Evolutionary conservation across 2,113 vertebrate species (phyloP).

Genomic region (Cromileptes altivelis): DNA sequence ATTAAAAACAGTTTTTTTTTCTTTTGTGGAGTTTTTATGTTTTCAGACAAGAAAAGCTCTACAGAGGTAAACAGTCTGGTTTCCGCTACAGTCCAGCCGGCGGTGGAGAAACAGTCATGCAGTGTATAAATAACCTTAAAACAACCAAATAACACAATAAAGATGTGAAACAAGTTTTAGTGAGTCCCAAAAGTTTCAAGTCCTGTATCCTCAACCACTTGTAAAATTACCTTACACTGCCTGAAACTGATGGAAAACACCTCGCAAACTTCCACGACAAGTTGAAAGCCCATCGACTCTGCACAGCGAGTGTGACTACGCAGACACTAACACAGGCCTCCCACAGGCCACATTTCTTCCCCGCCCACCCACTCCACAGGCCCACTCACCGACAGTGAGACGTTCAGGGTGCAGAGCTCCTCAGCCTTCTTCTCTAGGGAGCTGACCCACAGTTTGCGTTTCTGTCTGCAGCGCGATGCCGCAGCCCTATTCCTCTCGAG

Average conservation of each 20-base stretch:
- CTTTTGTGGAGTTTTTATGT: neutral
- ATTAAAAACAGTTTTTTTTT: neutral
- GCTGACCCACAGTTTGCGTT: constrained; percentile 95
- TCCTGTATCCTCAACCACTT: constrained; percentile 4
- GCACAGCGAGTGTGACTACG: neutral
- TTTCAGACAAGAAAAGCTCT: neutral
- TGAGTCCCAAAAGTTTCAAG: neutral
- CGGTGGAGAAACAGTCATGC: constrained; percentile 1
- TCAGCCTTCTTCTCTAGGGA: constrained; percentile 97
- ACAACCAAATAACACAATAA: constrained; percentile 15
- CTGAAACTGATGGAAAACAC: constrained; percentile 24
- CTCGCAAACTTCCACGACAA: constrained; percentile 26
- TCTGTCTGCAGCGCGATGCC: constrained; percentile 96
- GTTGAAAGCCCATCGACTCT: constrained; percentile 9
- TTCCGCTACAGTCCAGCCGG: neutral
- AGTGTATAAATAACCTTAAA: constrained; percentile 29
- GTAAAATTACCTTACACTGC: constrained; percentile 1
- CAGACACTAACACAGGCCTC: constrained; percentile 4
- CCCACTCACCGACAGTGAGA: constrained; percentile 94
- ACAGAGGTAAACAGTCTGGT: neutral
- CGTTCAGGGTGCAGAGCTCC: constrained; percentile 93
- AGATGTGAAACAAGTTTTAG: constrained; percentile 27
- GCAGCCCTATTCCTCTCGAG: constrained; percentile 96
- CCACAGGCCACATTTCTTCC: constrained; percentile 3
- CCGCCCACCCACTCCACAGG: constrained; percentile 17